Evolutionary conservation across 2,113 vertebrate genomes (phyloP).

Genomic region (Cairina moschata): DNA sequence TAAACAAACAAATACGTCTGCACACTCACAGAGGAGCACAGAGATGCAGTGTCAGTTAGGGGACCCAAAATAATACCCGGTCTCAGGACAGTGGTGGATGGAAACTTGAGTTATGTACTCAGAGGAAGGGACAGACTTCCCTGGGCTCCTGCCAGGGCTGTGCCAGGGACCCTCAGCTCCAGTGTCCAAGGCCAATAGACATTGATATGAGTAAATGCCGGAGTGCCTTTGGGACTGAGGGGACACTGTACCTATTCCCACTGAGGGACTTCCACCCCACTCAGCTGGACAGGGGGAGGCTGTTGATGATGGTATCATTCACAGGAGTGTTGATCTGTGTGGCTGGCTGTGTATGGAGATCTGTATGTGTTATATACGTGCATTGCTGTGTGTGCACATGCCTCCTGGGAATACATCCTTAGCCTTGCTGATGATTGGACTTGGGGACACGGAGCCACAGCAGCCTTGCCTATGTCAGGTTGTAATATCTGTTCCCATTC

Average conservation of each 20-base stretch:
- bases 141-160: neutral
- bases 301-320: neutral
- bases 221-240: neutral
- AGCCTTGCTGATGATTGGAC: neutral
- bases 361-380: neutral
- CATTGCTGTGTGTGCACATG: neutral
- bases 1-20: neutral
- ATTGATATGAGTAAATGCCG: neutral
- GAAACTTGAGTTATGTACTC: neutral
- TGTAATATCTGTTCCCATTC: neutral
- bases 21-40: neutral
- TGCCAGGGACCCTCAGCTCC: neutral
- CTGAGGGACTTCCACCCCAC: neutral
- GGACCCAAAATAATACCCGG: neutral
- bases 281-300: neutral
- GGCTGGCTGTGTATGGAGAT: neutral
- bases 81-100: accelerated
- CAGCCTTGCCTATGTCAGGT: neutral
- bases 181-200: neutral
- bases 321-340: neutral
- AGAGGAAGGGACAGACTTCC: neutral
- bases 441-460: neutral
- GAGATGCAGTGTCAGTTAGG: neutral
- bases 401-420: neutral
- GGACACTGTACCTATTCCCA: neutral